Base-by-base conservation (phyloP, 2,113 vertebrate species). In the Herpetotheres cachinnans region DNA sequence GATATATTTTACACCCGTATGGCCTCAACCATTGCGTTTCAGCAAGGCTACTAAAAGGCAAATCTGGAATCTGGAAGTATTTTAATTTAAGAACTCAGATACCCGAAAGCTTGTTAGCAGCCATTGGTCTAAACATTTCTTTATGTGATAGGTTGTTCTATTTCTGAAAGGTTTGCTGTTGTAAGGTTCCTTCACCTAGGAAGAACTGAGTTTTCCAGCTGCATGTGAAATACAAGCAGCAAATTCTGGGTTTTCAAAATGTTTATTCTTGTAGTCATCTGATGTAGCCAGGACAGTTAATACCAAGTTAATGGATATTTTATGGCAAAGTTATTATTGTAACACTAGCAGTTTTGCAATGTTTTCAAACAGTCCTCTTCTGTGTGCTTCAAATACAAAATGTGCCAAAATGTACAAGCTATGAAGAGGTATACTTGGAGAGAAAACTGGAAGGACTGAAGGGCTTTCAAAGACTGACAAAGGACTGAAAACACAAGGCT, bases 231-330 rank as follows among this genome's bases (percentile, higher is more conserved):
- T 20, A 65, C 18, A 72, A 34, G 32, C 38, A 79, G 61, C 40
- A 81, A 82, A 80, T 26, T 81, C 36, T 56, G 54, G 38, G 46
- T 61, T 83, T 90, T 86, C 18, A 67, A 82, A 86, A 90, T 38
- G 46, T 78, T 94, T 85, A 46, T 86, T 83, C 92, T 93, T 55
- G 34, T 59, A 79, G 52, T 79, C 1, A 0, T 76, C 62, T 95
- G 46, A 95, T 80, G 49, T 46, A 82, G 56, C 24, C 71, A 49
- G 80, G 59, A 97, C 95, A 94, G 90, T 55, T 95, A 95, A 91
- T 95, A 91, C 84, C 81, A 87, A 96, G n/a, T 77, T 94, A 91
- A 95, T 95, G 77, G 84, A 67, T 82, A 72, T 82, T 96, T 96
- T 87, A 97, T 77, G 46, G 44, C 66, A 90, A 89, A 92, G 74